A percentile compares a stretch with the other conserved stretches of the same genome.
Conservation (phyloP, 2,888 invertebrate species). For the Eristalis pertinax region DNA sequence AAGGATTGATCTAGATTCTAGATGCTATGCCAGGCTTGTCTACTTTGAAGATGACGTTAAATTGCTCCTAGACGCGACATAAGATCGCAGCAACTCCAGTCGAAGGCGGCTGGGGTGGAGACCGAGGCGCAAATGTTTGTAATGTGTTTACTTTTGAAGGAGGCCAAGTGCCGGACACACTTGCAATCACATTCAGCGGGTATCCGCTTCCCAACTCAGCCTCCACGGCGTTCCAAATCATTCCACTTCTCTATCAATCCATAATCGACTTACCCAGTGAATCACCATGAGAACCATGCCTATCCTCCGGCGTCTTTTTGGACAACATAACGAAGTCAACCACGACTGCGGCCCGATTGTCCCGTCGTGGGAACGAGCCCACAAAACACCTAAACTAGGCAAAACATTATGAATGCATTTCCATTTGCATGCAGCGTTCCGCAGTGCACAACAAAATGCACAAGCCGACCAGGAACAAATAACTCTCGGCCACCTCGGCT, state of each 20-base stretch:
- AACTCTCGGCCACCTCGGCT: constrained; percentile 34
- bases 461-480: constrained; percentile 37
- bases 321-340: constrained; percentile 1
- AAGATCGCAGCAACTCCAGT: background rate
- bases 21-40: too few species aligned
- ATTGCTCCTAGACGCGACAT: too few species aligned
- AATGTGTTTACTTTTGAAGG: too few species aligned
- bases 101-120: too few species aligned
- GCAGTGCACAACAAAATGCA: constrained; percentile 9
- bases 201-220: too few species aligned
- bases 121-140: too few species aligned
- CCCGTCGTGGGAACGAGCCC: constrained; percentile 32
- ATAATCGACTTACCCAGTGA: background rate
- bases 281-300: background rate
- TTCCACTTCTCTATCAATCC: background rate
- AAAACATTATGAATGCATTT: constrained; percentile 15
- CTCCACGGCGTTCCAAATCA: background rate
- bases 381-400: constrained; percentile 37
- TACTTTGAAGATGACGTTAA: too few species aligned
- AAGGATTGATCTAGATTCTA: too few species aligned
- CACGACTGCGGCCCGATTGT: constrained; percentile 3
- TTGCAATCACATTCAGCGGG: too few species aligned
- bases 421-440: constrained; percentile 42
- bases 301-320: background rate
- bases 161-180: too few species aligned